These are phyloP conservation scores for Diachasmimorpha longicaudata DNA, from an alignment of 1,140 invertebrate species.

Conservation along the genomic window DNA sequence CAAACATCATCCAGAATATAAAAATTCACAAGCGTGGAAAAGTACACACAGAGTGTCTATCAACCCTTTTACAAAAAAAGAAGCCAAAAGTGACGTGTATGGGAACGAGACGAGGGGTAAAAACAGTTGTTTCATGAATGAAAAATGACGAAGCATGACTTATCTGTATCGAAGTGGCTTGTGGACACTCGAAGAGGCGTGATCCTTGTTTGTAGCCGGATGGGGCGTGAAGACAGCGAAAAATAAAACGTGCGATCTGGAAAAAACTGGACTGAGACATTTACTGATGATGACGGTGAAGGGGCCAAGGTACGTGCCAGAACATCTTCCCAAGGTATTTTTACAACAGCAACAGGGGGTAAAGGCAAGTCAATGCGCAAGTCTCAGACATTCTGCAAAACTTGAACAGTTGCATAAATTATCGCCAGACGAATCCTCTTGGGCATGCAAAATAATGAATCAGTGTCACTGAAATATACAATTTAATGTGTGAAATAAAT, in stretches of 20 bases:
- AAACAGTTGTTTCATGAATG: constrained; percentile 27
- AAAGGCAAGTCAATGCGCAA: background rate
- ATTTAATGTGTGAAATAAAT: constrained; percentile 7
- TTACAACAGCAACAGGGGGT: background rate
- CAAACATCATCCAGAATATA: constrained; percentile 47
- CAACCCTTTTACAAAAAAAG: constrained; percentile 4
- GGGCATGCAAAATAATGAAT: background rate
- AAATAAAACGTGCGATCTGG: background rate
- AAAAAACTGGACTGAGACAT: constrained; percentile 14
- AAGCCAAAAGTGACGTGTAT: background rate
- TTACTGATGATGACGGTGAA: background rate
- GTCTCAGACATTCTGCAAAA: background rate
- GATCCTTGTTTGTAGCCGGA: constrained; percentile 24
- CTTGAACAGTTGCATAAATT: constrained; percentile 1
- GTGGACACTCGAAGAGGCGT: constrained; percentile 36
- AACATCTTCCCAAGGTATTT: constrained; percentile 21
- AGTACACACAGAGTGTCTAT: constrained; percentile 46
- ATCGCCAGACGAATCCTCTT: background rate
- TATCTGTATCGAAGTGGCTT: constrained; percentile 48
- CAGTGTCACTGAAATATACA: constrained; percentile 1
- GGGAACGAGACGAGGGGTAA: constrained; percentile 13
- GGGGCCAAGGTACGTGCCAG: constrained; percentile 17
- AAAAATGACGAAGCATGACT: constrained; percentile 53
- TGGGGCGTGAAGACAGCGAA: background rate
- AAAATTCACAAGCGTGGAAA: constrained; percentile 39